A percentile compares a stretch with the other conserved stretches of the same genome.
phyloP scores from a whole-genome alignment of 2,888 invertebrate species.

The Xanthorhoe spadicearia region DNA sequence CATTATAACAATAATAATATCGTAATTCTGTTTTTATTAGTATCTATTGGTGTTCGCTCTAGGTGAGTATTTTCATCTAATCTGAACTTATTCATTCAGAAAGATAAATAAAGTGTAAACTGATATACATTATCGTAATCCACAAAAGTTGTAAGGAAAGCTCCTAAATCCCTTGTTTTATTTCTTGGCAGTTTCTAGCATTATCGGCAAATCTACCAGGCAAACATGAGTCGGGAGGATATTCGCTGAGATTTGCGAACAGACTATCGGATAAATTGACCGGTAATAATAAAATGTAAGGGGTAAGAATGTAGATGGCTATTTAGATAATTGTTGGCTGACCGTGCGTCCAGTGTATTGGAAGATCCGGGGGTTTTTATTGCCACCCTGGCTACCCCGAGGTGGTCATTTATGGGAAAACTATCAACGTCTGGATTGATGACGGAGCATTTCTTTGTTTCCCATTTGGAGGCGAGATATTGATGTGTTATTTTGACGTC shows the following conservation, averaged over 20 bases:
- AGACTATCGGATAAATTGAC: conserved; percentile 80
- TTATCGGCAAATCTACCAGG: conserved; percentile 78
- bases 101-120: not conserved
- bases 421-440: conserved; percentile 78
- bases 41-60: too few species aligned
- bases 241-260: conserved; percentile 79
- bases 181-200: conserved; percentile 65
- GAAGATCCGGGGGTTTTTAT: conserved; percentile 75
- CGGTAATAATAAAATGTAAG: conserved; percentile 85
- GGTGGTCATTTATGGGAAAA: conserved; percentile 82
- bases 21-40: too few species aligned
- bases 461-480: conserved; percentile 57
- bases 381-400: conserved; percentile 60
- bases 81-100: not conserved
- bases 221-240: conserved; percentile 69
- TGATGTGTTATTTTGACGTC: conserved; percentile 52
- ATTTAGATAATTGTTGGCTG: conserved; percentile 85
- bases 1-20: too few species aligned
- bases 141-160: conserved; percentile 42
- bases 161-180: conserved; percentile 68
- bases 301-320: conserved; percentile 85
- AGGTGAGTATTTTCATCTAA: not conserved
- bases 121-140: conserved; percentile 15
- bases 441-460: conserved; percentile 71
- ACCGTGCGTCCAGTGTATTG: conserved; percentile 80